These are phyloP conservation scores for Periphyllus acericola DNA, from an alignment of 2,888 invertebrate genomes.

Conservation along the genomic window DNA sequence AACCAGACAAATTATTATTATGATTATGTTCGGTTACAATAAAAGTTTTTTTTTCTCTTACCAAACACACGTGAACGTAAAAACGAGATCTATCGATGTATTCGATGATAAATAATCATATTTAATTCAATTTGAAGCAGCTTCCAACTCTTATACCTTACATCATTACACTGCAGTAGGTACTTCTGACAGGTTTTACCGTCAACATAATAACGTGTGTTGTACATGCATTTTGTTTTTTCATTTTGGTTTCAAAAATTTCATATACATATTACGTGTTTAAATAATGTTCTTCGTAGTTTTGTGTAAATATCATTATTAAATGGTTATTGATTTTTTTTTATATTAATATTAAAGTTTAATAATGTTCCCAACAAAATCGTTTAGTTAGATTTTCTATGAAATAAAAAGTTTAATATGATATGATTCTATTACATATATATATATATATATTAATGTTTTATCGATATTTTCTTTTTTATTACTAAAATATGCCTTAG, in stretches of 20 bases:
- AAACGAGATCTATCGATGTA: not conserved
- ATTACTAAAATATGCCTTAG: no score
- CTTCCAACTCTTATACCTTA: not conserved
- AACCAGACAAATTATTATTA: slow-evolving; percentile 21
- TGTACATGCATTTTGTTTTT: not conserved
- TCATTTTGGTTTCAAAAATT: not conserved
- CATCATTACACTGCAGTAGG: not conserved
- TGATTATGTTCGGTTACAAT: slow-evolving; percentile 6
- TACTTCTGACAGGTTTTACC: not conserved
- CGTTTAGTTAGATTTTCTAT: no score
- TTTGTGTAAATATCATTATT: slow-evolving; percentile 4
- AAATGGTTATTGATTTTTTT: not conserved
- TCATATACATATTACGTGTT: not conserved
- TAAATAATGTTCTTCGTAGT: not conserved
- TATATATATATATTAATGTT: no score
- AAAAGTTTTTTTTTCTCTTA: not conserved
- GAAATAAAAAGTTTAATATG: no score
- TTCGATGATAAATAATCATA: not conserved
- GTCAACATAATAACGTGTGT: not conserved
- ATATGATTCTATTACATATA: no score
- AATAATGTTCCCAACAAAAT: no score
- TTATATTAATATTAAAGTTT: not conserved
- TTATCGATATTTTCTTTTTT: no score
- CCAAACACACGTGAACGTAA: not conserved
- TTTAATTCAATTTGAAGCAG: not conserved